Base-by-base conservation (phyloP, 2,888 invertebrate species). In the Mamestra brassicae region DNA sequence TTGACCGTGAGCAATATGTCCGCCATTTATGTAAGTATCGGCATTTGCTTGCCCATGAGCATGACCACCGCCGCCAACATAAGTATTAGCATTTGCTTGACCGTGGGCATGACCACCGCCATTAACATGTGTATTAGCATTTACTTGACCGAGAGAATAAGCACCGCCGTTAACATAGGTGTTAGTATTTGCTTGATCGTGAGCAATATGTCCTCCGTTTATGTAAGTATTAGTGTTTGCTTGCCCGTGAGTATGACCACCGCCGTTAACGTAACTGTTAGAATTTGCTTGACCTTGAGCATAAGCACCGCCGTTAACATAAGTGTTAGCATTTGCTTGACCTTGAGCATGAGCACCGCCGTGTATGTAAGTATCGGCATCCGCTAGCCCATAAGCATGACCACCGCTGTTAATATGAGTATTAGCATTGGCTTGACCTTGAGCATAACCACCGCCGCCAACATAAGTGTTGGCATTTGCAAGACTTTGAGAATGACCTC, bases 401-500 rank as follows among this genome's bases (percentile, higher is more conserved):
- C 26, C 36, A 0, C 50, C 26, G 0, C 38, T 26, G 1, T 13
- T 7, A 0, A 52, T 0, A 1, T 36, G 45, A 10, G 6, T 54
- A 3, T 66, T 2, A 0, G 62, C 52, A 47, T 58, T n/a, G 3
- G 62, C 57, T 0, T 63, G 11, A 26, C 64, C 45, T 4, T 45
- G 15, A 34, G 58, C 45, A 3, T 17, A 7, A 45, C 69, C 54
- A 11, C 54, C 58, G 6, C 36, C 7, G 15, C 4, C 38, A 0
- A 17, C 2, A 0, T n/a, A 17, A 0, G 10, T n/a, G 0, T 61
- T 6, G 1, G 65, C 47, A 47, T 65, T 42, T 15, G 67, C 52
- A 0, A 0, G 15, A 1, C 67, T 0, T 2, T 61, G n/a, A 0
- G 38, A 1, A 15, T 6, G 0, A 0, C 38, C n/a, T 0, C 57